Base-by-base conservation (phyloP, 92 coral and sea anemone species). In the Porites cylindrica region DNA sequence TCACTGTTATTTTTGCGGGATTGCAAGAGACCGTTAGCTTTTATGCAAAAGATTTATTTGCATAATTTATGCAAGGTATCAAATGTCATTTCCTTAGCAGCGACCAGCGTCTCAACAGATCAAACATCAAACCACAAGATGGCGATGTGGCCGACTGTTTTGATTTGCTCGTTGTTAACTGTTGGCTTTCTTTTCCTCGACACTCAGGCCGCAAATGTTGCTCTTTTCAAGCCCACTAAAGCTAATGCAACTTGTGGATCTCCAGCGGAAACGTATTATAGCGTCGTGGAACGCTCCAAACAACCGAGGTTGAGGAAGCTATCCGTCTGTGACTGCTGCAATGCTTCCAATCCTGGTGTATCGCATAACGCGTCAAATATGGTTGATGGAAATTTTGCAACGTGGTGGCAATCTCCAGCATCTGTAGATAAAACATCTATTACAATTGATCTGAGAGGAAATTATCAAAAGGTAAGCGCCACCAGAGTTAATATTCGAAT, bases 391-490 rank as follows among this genome's bases (percentile, higher is more conserved):
- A 72, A 89, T 1, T 18, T 26, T 0, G n/a, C 72, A 10, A 93
- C 97, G 13, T 93, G 92, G 84, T 97, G 99, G 99, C 99, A 95
- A 64, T 79, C 96, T 52, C 90, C 92, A 60, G 92, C 91, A 5
- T 84, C 94, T 23, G 82, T 85, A 43, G 94, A 91, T 66, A 86
- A 72, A 58, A 97, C 94, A 2, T 83, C 86, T 54, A 97, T 97
- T 64, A 95, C 98, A 23, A 92, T 97, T 66, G 94, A 94, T 60
- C 83, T 97, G n/a, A 71, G 87, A 32, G 99, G 98, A 38, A 79
- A 90, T 21, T 65, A 82, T 59, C 93, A 90, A 50, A 95, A 96
- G 99, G 99, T 96, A 90, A 72, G 70, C 79, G 26, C 14, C 32
- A 70, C 8, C 47, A 0, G 54, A 21, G 85, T 2, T 58, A 54